phyloP scores from a whole-genome alignment of 2,888 invertebrate genomes.

The Conomelus anceps region DNA sequence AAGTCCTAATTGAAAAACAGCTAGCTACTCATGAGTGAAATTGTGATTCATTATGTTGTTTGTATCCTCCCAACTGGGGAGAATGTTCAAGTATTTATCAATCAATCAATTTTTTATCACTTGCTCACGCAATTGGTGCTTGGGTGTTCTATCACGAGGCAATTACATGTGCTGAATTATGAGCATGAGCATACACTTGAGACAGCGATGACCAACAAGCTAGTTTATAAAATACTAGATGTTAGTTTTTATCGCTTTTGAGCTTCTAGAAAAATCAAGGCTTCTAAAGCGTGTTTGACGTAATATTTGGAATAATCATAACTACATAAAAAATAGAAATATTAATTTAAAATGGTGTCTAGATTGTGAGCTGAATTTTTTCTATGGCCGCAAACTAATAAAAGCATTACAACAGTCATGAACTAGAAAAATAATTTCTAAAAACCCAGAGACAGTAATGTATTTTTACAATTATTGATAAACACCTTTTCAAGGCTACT shows the following conservation, averaged over 20 bases:
- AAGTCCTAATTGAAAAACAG: not conserved
- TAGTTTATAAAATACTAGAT: not conserved
- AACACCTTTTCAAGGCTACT: no score
- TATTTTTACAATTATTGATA: no score
- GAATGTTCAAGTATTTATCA: not conserved
- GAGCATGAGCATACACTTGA: not conserved
- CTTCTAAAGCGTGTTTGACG: not conserved
- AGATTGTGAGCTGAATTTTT: not conserved
- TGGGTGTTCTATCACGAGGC: not conserved
- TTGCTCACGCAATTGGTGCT: not conserved
- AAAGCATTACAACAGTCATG: no score
- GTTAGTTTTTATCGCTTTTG: not conserved
- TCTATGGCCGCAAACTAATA: no score
- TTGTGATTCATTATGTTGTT: not conserved
- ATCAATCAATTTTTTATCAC: not conserved
- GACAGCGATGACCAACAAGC: not conserved
- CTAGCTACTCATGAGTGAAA: not conserved
- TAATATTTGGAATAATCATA: not conserved
- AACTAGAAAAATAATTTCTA: no score
- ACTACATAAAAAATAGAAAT: not conserved
- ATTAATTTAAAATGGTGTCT: not conserved
- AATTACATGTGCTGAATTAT: not conserved
- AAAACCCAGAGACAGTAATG: no score
- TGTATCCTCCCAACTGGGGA: not conserved
- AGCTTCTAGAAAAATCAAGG: not conserved